A percentile compares a stretch with the other conserved stretches of the same genome.
phyloP scores from a whole-genome alignment of 2,888 invertebrate species.

The Andrena flavipes region DNA sequence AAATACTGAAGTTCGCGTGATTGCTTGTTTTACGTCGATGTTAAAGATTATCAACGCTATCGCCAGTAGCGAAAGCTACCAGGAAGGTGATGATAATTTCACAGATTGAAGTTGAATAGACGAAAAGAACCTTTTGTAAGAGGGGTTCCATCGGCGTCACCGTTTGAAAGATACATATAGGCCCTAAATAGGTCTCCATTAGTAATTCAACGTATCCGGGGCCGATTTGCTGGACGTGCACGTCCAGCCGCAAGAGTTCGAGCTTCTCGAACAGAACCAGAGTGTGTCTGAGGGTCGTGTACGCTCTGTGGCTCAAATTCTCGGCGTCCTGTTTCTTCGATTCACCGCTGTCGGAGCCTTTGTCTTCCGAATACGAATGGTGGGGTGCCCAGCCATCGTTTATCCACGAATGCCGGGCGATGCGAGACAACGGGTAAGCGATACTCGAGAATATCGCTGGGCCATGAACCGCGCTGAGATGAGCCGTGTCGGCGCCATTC shows the following conservation, averaged over 20 bases:
- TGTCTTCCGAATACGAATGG: neutral
- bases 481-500: slow-evolving; percentile 94
- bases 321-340: neutral
- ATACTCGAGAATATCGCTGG: slow-evolving; percentile 83
- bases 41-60: too few species aligned
- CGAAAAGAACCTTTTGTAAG: slow-evolving; percentile 85
- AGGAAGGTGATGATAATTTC: neutral
- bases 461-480: slow-evolving; percentile 91
- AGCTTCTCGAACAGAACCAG: slow-evolving; percentile 87
- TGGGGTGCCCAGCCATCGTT: slow-evolving; percentile 84
- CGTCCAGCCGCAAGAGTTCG: slow-evolving; percentile 87
- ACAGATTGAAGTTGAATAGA: neutral
- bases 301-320: slow-evolving; percentile 87
- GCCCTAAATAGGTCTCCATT: slow-evolving; percentile 87
- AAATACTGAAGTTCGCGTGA: too few species aligned
- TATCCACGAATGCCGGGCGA: slow-evolving; percentile 84
- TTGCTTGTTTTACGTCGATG: neutral
- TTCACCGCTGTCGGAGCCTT: neutral
- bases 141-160: slow-evolving; percentile 93
- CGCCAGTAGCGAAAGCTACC: neutral
- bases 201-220: slow-evolving; percentile 92
- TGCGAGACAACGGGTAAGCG: slow-evolving; percentile 57
- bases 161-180: slow-evolving; percentile 89
- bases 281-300: slow-evolving; percentile 88
- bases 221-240: slow-evolving; percentile 88